A percentile compares a stretch with the other conserved stretches of the same genome.
Evolutionary conservation across 2,797 vertebrate genomes (phyloP).

Genomic region (Poeciliopsis paucimaculata): DNA sequence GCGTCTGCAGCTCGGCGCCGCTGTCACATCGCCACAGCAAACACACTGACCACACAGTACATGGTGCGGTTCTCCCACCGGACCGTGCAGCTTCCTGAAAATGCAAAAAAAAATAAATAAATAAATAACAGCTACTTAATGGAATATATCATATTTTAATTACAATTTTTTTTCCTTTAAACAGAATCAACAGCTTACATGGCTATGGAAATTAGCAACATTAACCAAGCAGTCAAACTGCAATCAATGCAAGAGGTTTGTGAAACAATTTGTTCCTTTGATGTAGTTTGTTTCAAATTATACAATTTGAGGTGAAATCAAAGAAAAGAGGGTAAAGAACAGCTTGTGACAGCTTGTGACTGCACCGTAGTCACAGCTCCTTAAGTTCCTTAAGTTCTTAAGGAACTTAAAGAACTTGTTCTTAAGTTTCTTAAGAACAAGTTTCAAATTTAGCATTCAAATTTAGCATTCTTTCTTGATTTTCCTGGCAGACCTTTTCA

Average conservation of each 20-base stretch:
- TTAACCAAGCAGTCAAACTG: background rate
- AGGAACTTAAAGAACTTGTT: too few relatives aligned
- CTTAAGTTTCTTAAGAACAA: too few relatives aligned
- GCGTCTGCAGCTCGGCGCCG: background rate
- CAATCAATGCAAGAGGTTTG: background rate
- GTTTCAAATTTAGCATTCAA: too few relatives aligned
- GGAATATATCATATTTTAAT: background rate
- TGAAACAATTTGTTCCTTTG: background rate
- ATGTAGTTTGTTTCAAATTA: background rate
- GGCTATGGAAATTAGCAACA: background rate
- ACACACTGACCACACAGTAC: conserved; percentile 95
- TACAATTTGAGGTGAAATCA: background rate
- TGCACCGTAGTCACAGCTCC: too few relatives aligned
- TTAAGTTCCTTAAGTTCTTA: too few relatives aligned
- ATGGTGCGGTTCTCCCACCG: conserved; percentile 98
- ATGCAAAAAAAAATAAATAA: conserved; percentile 15
- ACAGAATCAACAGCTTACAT: background rate
- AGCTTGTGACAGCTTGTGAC: too few relatives aligned
- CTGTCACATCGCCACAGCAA: conserved; percentile 86
- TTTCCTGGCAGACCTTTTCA: background rate
- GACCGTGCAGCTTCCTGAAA: conserved; percentile 91
- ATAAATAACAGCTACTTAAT: background rate
- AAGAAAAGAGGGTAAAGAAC: background rate
- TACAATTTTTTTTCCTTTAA: background rate
- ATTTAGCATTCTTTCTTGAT: background rate